Evolutionary conservation across 2,888 invertebrate species (phyloP), one percentile per base, ranked within the genome.

Genomic region (Andrena marginata): DNA sequence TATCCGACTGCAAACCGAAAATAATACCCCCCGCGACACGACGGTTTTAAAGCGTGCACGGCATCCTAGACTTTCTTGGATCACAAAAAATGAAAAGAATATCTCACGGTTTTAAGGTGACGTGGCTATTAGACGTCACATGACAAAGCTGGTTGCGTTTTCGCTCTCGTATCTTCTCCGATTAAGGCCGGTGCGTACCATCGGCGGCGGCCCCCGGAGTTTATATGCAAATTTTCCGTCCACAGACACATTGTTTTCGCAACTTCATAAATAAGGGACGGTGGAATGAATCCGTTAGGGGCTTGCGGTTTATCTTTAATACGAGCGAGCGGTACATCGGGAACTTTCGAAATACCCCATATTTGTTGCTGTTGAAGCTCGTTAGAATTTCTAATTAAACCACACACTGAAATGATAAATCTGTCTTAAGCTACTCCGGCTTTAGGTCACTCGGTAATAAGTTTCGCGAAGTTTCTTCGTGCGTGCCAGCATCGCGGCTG

Each of bases 331-430:
- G 63, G 78, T 51, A 51, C 78, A 51, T 80, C 48, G 74, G 59
- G 65, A 86, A 86, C 76, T 73, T 77, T 79, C 54, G 69, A 74
- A 81, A 75, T 71, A 33, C 56, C 62, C 62, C 35, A 64, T 84
- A 84, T 86, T 86, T 77, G 75, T 75, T 67, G 63, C 54, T 8
- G 56, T 16, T 42, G 42, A 70, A 87, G 74, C 85, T 87, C 77
- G 70, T 79, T 86, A 83, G 82, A 80, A 86, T 84, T 80, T 84
- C 78, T 87, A 87, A 87, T 87, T 87, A 87, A 86, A 82, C 74
- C 80, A 74, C 81, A 82, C 73, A 33, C 72, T 54, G 69, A 69
- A 76, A 85, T 82, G 84, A 87, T 86, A 86, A 82, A 87, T 84
- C 78, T 81, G 80, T 73, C 75, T 77, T 85, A 76, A 87, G 77